Conservation (phyloP, 2,797 vertebrate species). For the Pogoniulus pusillus region DNA sequence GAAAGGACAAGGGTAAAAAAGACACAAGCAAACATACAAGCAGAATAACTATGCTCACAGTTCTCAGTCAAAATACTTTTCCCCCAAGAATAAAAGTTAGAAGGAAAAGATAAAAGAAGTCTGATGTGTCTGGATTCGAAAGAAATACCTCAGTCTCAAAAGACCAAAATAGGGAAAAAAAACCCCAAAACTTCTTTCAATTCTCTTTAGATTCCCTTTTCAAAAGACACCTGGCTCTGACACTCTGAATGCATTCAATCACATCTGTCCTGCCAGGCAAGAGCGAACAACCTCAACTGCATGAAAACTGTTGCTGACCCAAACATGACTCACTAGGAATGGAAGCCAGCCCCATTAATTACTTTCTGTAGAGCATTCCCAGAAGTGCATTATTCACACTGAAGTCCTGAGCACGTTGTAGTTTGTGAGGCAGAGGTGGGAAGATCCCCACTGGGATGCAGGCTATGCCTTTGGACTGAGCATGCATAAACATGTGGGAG, state of each 20-base stretch:
- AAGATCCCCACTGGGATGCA: background rate
- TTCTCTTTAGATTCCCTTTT: background rate
- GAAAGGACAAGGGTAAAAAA: background rate
- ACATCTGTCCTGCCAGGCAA: background rate
- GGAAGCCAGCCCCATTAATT: slow-evolving; percentile 14
- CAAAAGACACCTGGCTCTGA: background rate
- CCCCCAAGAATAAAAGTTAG: background rate
- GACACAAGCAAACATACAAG: background rate
- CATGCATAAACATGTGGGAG: background rate
- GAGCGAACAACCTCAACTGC: background rate
- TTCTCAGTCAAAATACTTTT: background rate
- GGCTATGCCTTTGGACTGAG: background rate
- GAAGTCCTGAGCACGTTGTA: background rate
- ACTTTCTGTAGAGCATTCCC: background rate
- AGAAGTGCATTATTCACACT: background rate
- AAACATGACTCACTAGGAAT: background rate
- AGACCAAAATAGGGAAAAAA: background rate
- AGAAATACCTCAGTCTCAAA: background rate
- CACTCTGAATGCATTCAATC: background rate
- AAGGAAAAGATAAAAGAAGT: background rate
- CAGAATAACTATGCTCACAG: background rate
- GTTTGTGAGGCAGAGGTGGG: background rate
- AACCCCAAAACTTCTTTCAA: background rate
- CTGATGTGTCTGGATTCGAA: background rate
- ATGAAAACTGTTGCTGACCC: slow-evolving; percentile 5